Evolutionary conservation across 2,888 invertebrate genomes (phyloP).

Genomic region (Drosophila testacea): DNA sequence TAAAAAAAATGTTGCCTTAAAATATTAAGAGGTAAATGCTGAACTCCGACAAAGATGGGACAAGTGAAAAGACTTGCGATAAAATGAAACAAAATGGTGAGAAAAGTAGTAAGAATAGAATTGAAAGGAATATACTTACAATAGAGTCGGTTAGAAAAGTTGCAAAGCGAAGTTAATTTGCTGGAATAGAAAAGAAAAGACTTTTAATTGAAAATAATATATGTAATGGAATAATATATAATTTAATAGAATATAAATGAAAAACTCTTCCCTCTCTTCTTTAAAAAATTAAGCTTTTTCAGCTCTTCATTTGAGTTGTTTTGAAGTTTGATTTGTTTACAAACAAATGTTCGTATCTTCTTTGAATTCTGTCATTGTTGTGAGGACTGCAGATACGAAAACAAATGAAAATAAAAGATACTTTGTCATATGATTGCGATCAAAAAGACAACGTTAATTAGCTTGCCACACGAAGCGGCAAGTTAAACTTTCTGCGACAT

Average conservation of each 20-base stretch:
- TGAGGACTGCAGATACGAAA: not conserved
- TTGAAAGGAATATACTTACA: not conserved
- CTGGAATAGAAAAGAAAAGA: not conserved
- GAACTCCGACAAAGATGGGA: not conserved
- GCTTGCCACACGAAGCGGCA: slow-evolving; percentile 27
- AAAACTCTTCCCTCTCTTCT: not conserved
- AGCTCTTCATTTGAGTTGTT: not conserved
- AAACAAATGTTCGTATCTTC: not conserved
- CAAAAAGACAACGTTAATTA: slow-evolving; percentile 52
- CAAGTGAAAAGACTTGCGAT: not conserved
- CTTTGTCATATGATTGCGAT: slow-evolving; percentile 42
- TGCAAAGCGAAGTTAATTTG: not conserved
- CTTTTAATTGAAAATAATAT: not conserved
- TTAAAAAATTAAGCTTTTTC: not conserved
- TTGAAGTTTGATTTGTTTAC: not conserved
- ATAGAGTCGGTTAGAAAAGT: not conserved
- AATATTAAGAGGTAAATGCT: not conserved
- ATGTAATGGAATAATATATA: not conserved
- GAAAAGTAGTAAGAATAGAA: not conserved
- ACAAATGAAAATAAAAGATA: slow-evolving; percentile 25
- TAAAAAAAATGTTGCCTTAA: not conserved
- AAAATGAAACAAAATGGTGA: no score
- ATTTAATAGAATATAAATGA: not conserved
- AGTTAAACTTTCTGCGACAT: slow-evolving; percentile 24
- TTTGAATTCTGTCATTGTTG: slow-evolving; percentile 3